Base-by-base conservation (phyloP, 2,888 invertebrate species). In the Torymus tubicola region DNA sequence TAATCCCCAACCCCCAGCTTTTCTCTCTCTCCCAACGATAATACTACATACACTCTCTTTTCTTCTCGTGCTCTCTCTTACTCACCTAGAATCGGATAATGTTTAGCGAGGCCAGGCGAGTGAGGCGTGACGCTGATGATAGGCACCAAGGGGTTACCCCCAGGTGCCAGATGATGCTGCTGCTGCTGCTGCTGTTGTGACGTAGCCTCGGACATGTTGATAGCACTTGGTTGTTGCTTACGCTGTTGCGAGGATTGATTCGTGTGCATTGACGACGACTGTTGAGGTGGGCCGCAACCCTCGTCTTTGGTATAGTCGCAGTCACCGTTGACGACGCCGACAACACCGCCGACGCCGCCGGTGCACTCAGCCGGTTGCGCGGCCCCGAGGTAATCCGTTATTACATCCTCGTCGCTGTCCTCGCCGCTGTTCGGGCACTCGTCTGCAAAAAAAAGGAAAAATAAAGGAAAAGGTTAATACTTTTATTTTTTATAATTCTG, bases 91-190 rank as follows among this genome's bases (percentile, higher is more conserved):
- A 94, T 93, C 78, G 94, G 93, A 88, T 94, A 94, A 86, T 94
- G 93, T 86, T 94, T 94, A 84, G 93, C 76, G 82, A 90, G 84
- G 81, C 96, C 96, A 13, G 96, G 96, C 84, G 96, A 96, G 91
- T 96, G 96, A 16, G 96, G 96, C 79, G 96, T 96, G 84, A 97
- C 96, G 91, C 96, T 96, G 89, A 97, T 96, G 79, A 95, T 96
- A 82, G 96, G 96, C 88, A 96, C 95, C 90, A 94, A 90, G 76
- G 93, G 90, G 87, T 87, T 88, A 81, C 87, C 86, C 85, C 61
- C 65, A 1, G 65, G 4, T 0, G 21, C 21, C 1, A 42, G 16
- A 0, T 81, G 84, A 16, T 84, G 86, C 85, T 72, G 72, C 64
- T 81, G 84, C 71, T 85, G 77, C 31, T 83, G 80, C 31, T 85